Conservation (phyloP, 2,113 vertebrate species). For the Eublepharis macularius region DNA sequence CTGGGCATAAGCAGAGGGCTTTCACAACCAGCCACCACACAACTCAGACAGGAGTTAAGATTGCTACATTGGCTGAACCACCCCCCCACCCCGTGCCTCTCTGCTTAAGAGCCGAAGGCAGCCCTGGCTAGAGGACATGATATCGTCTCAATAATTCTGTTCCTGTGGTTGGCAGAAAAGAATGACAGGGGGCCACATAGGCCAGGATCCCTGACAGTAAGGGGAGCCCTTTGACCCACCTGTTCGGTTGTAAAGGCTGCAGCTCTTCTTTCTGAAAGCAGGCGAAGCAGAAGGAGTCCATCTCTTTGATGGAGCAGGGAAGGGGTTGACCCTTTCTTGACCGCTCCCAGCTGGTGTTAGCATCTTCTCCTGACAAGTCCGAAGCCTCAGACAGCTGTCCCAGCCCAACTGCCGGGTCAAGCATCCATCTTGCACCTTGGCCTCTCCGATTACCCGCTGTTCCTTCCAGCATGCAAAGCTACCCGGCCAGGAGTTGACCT, state of each 20-base stretch:
- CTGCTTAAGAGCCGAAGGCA: background rate
- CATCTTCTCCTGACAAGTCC: background rate
- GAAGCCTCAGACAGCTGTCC: background rate
- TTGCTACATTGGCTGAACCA: too few species aligned
- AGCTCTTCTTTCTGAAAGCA: constrained; percentile 77
- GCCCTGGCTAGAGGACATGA: background rate
- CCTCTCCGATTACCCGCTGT: constrained; percentile 40
- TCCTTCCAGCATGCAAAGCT: background rate
- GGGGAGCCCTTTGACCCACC: constrained; percentile 63
- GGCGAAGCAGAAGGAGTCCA: constrained; percentile 78
- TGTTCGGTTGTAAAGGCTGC: constrained; percentile 73
- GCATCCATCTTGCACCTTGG: constrained; percentile 37
- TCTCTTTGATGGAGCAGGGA: constrained; percentile 51
- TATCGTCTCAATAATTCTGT: too few species aligned
- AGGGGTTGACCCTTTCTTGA: constrained; percentile 21
- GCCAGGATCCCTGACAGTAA: background rate
- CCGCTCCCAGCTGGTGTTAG: background rate
- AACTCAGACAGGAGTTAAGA: background rate
- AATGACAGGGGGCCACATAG: background rate
- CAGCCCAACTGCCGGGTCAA: constrained; percentile 1
- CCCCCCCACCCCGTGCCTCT: background rate
- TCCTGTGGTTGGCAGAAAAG: background rate
- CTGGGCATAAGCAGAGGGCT: background rate
- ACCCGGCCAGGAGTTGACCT: background rate
- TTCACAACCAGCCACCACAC: background rate